These are phyloP conservation scores for Ibidorhyncha struthersii DNA, from an alignment of 2,113 vertebrate species.

Conservation along the genomic window DNA sequence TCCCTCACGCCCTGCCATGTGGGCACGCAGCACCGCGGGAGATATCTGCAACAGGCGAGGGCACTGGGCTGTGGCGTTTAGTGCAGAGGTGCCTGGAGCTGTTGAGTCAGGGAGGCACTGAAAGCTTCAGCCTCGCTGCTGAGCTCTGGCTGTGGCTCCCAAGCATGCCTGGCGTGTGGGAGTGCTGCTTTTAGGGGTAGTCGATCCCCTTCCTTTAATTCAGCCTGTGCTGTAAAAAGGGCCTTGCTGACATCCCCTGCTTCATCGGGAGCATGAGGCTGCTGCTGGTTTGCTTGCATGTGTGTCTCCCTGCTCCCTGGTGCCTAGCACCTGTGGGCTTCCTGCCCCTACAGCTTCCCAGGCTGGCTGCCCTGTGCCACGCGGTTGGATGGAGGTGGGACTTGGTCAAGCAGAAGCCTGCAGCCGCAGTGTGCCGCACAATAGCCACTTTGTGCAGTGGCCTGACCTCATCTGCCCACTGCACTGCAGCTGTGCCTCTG, in stretches of 20 bases:
- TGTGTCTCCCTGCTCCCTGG: fast-evolving
- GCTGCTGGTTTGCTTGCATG: not conserved
- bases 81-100: not conserved
- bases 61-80: not conserved
- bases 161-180: not conserved
- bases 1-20: fast-evolving
- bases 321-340: not conserved
- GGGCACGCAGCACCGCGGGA: not conserved
- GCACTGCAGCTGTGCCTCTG: not conserved
- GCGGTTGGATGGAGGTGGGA: not conserved
- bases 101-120: not conserved
- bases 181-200: not conserved
- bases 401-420: not conserved
- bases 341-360: fast-evolving
- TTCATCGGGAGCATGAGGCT: fast-evolving
- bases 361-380: not conserved
- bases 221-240: not conserved
- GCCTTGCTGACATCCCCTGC: not conserved
- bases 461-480: slow-evolving; percentile 11
- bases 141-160: not conserved
- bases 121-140: not conserved
- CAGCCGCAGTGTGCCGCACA: not conserved
- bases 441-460: not conserved
- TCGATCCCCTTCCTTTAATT: not conserved
- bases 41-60: not conserved